Base-by-base conservation (phyloP, 1,140 invertebrate genomes). In the Ruditapes philippinarum region DNA sequence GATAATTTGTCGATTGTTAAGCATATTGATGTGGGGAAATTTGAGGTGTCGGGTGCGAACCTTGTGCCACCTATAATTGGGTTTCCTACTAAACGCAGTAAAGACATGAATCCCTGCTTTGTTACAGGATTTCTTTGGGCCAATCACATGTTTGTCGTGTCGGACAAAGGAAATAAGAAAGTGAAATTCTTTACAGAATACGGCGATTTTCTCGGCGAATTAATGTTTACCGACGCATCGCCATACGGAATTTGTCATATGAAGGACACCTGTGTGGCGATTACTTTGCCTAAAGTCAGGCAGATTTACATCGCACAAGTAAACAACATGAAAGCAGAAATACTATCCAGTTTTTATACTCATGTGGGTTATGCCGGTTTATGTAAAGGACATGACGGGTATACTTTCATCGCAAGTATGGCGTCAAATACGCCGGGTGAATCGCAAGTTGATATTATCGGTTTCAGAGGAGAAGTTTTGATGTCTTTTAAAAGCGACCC, bases 81-180 rank as follows among this genome's bases (percentile, higher is more conserved):
- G 7, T 70, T 70, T 70, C 28, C 65, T 1, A 17, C 65, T 38
- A 31, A 70, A 22, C 65, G 31, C 17, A 33, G 17, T 38, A n/a
- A 19, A 1, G 65, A 70, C 4, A 5, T 70, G 0, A 38, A 38
- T 5, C 65, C 14, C 38, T 70, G 65, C n/a, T 70, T 70, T 17
- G 19, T 25, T 9, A 40, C 36, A 33, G 65, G 65, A 38, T 5
- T 70, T 2, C 65, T 78, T 11, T 78, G 73, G 73, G n/a, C 31
- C 22, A 49, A 78, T n/a, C n/a, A 49, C 12, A 33, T 78, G 45
- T 40, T 78, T 33, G 22, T 78, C 22, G 45, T 80, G 3, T 54
- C 78, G 3, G 78, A 80, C 49, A 80, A 80, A 36, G 54, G n/a
- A 1, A 54, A 80, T 31, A 80, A 80, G 36, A 80, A 57, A 25